Base-by-base conservation (phyloP, 2,888 invertebrate species). In the Protodeltote pygarga region DNA sequence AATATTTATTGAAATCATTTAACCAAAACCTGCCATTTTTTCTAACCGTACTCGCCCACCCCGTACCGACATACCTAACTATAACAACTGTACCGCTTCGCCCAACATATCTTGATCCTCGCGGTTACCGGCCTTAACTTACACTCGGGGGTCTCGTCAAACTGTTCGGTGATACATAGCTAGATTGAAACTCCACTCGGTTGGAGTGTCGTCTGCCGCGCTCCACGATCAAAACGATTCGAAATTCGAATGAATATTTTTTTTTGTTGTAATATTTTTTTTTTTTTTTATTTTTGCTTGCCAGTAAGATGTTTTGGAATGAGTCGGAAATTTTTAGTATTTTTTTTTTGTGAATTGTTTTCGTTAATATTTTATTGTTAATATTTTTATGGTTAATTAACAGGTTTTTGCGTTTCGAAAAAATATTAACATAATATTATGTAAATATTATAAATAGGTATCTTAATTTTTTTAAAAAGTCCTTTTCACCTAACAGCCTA, bases 201-300 rank as follows among this genome's bases (percentile, higher is more conserved):
- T 79, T 75, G 80, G 87, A 89, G 89, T 89, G 89, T 89, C 89
- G 89, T 89, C 89, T 89, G 89, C 89, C 81, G 76, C 78, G 85
- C 82, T 82, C 83, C 83, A 72, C 86, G 89, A 89, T 89, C 89
- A 85, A 84, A 89, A 87, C 83, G 82, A 82, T 84, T 87, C 85
- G 79, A 85, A 88, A 82, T 87, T 86, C 80, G 78, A 85, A 87
- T 68, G 65, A 67, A 64, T 66, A 54, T 58, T 50, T 59, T 65
- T 55, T 57, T 52, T 37, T 45, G 16, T 27, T 29, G 19, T 78
- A 75, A 74, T 80, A 78, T 73, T 79, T 85, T 84, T 83, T 82
- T 82, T 76, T 75, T 81, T 11, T 34, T 8, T 50, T 65, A 52
- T 47, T 61, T 63, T 60, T 52, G 42, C 48, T 60, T 35, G 39